Base-by-base conservation (phyloP, 1,140 invertebrate genomes). In the Fopius arisanus region DNA sequence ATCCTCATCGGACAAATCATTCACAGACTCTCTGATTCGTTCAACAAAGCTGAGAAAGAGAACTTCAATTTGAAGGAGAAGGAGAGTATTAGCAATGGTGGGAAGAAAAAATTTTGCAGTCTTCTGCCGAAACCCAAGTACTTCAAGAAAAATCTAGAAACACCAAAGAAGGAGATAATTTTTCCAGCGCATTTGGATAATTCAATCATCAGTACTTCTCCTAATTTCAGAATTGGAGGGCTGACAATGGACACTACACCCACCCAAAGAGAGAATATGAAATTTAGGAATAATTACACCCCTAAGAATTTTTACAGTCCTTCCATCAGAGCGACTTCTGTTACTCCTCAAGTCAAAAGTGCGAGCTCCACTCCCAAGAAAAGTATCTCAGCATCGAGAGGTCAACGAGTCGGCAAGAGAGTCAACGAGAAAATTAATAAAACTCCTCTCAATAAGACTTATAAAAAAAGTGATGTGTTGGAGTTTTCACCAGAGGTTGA, bases 171-270 rank as follows among this genome's bases (percentile, higher is more conserved):
- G 26, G 66, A 26, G 41, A 16, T 9, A n/a, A n/a, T n/a, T 19
- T 28, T 29, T 14, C 29, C 51, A 51, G 6, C n/a, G 19, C 16
- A 40, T 21, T 23, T 73, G 16, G 71, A 81, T 66, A 73, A 71
- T 66, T 81, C 81, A 0, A 81, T 82, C 10, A 62, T 82, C 12
- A 81, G 77, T 31, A 82, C 75, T 75, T 82, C 81, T 16, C 81
- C 81, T 0, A 82, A 81, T 75, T 80, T 77, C 28, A 66, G 40
- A 43, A 78, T 77, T 31, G 19, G 23, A 19, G 59, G 23, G 23
- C 14, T 16, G 10, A 72, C 31, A 28, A 29, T 6, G 12, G 43
- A 65, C 66, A 67, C 43, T 63, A 67, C 65, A 1, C 43, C 62
- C 7, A 68, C n/a, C 23, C 29, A 10, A 16, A 29, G 6, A 29